Conservation (phyloP, 2,113 vertebrate species). For the Catharus fuscescens region DNA sequence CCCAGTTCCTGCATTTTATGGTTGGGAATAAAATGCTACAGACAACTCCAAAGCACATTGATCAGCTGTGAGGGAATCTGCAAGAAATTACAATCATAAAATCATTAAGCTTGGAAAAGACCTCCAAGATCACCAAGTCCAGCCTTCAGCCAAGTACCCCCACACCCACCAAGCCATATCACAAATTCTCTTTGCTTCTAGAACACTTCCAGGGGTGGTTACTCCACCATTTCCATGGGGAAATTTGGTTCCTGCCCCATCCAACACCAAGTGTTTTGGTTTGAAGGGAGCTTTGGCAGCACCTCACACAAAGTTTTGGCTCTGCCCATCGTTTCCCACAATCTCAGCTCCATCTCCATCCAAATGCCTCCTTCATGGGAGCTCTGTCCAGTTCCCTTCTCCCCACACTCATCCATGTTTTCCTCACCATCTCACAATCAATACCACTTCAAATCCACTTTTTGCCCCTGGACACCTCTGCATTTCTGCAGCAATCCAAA, state of each 20-base stretch:
- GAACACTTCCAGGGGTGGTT: not conserved
- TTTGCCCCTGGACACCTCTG: rapidly evolving
- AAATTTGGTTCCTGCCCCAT: not conserved
- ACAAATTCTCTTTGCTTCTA: not conserved
- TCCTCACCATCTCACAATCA: not conserved
- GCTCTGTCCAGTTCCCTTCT: not conserved
- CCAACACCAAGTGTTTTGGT: not conserved
- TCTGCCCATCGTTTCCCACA: not conserved
- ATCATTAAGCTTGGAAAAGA: not conserved
- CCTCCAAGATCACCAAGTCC: not conserved
- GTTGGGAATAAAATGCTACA: not conserved
- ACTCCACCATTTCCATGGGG: not conserved
- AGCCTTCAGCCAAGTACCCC: not conserved
- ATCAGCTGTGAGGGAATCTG: not conserved
- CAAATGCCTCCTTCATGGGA: not conserved
- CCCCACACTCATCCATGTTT: not conserved
- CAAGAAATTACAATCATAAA: not conserved
- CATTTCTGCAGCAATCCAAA: not conserved
- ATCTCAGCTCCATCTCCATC: not conserved
- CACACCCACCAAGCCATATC: not conserved
- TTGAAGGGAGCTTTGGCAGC: not conserved
- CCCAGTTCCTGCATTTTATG: not conserved
- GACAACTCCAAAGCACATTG: not conserved
- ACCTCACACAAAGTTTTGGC: not conserved
- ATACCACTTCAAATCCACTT: not conserved